A percentile compares a stretch with the other conserved stretches of the same genome.
phyloP scores from a whole-genome alignment of 2,888 invertebrate species.

The Fragum sueziense region DNA sequence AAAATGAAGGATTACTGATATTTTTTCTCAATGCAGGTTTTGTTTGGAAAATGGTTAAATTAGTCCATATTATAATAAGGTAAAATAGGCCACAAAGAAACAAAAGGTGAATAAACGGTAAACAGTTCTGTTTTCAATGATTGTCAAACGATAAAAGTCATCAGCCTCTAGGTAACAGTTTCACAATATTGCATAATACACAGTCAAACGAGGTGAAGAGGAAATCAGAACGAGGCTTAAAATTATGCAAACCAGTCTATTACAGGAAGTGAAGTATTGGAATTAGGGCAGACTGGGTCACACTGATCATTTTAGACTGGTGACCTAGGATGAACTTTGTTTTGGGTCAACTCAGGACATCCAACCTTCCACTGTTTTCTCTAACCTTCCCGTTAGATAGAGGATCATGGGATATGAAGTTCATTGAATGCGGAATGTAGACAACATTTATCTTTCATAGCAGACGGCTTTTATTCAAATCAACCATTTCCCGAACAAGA shows the following conservation, averaged over 20 bases:
- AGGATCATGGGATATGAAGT: too few relatives aligned
- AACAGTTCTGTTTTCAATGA: not conserved
- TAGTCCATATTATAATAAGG: too few relatives aligned
- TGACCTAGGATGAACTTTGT: constrained; percentile 40
- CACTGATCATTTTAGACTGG: constrained; percentile 22
- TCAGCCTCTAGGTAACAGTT: constrained; percentile 1
- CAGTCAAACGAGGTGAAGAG: constrained; percentile 32
- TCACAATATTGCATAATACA: constrained; percentile 10
- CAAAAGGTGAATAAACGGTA: not conserved
- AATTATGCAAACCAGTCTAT: constrained; percentile 28
- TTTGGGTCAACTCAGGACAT: constrained; percentile 34
- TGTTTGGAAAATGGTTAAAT: too few relatives aligned
- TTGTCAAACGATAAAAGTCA: not conserved
- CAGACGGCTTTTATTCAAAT: not conserved
- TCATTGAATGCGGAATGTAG: not conserved
- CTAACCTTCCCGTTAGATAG: not conserved
- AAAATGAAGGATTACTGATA: too few relatives aligned
- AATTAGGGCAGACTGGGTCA: constrained; percentile 43
- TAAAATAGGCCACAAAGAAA: too few relatives aligned
- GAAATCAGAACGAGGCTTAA: constrained; percentile 43
- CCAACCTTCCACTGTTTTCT: constrained; percentile 5
- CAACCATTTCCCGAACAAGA: too few relatives aligned
- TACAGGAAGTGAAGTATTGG: constrained; percentile 25
- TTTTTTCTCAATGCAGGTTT: too few relatives aligned
- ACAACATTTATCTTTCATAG: not conserved